Evolutionary conservation across 2,113 vertebrate genomes (phyloP), one percentile per base, ranked within the genome.

Genomic region (Gnathonemus echidnorhynchus): DNA sequence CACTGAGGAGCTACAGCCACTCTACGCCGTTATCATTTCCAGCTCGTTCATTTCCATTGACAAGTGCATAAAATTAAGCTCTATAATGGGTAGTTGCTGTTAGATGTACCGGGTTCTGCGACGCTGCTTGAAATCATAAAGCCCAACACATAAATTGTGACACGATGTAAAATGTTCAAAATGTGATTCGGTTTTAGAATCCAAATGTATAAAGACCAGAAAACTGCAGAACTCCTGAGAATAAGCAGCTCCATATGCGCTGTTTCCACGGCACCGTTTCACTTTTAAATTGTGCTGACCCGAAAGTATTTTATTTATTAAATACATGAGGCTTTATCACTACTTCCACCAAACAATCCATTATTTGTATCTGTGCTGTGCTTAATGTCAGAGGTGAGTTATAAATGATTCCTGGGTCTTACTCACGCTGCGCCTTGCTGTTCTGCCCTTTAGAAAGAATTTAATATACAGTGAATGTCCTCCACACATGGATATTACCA

Each of bases 1-100:
- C 21, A 83, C 90, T 87, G 53, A 31, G 84, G 80, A 84, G 90
- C 89, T 90, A 91, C 91, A 93, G 90, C 90, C 91, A 91, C 90
- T 83, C 45, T 48, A 45, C 4, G 1, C 89, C 89, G 91, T 92
- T 92, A 91, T 90, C 92, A 91, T 92, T 91, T 92, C 91, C 91
- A 90, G 90, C 88, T 89, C 90, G n/a, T 89, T 92, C 91, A 88
- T 74, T 45, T 48, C 86, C 91, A 92, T 91, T 91, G 85, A 88
- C 89, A 39, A 91, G 90, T 92, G 31, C 42, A 62, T 66, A 62
- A 45, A 86, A 90, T 86, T 45, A 87, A 52, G 49, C n/a, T 87
- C 11, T 45, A 87, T 46, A 87, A 87, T 27, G 24, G 48, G 49
- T 35, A 31, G 19, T 19, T 27, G 21, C 49, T 0, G 4, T 31